Evolutionary conservation across 1,140 invertebrate species (phyloP), one percentile per base, ranked within the genome.

Genomic region (Drosophila carrolli): DNA sequence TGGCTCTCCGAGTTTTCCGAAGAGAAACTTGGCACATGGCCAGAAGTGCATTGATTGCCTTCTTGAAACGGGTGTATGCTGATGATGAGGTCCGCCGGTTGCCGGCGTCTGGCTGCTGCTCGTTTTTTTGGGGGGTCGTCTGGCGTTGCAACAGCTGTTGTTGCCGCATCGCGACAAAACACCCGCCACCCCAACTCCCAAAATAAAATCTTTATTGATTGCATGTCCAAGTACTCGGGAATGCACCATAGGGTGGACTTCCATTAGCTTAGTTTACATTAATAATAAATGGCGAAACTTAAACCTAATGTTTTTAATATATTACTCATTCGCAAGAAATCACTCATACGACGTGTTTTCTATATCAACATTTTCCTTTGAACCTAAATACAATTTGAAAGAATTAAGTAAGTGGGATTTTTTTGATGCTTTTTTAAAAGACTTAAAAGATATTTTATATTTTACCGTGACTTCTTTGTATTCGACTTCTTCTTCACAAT

Each of bases 11-110:
- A n/a, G 23, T 41, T 37, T 59, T 47, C 16, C 19, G 53, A 89
- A 89, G 84, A 90, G 84, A 68, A 89, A 90, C 86, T 89, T 89
- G 85, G 85, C 85, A 90, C 86, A 90, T 89, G 86, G 85, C 85
- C 85, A 89, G 89, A 90, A 89, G 71, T 90, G 84, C 84, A 89
- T 89, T 89, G 84, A 89, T 89, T 89, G 84, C 66, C 80, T 74
- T 84, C 43, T 89, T 65, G 62, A 56, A 68, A 73, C 75, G 57
- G 53, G 71, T 59, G 43, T 62, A 50, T 51, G 67, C 32, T 60
- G 65, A 53, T 79, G 66, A 57, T 66, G 78, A 63, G 61, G 60
- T 53, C 68, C 75, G 48, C 43, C 62, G 41, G 29, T 35, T 62
- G 76, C 72, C 83, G 80, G 75, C 75, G 84, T 84, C 85, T 82